Evolutionary conservation across 1,140 invertebrate species (phyloP), one percentile per base, ranked within the genome.

Genomic region (Ruditapes philippinarum): DNA sequence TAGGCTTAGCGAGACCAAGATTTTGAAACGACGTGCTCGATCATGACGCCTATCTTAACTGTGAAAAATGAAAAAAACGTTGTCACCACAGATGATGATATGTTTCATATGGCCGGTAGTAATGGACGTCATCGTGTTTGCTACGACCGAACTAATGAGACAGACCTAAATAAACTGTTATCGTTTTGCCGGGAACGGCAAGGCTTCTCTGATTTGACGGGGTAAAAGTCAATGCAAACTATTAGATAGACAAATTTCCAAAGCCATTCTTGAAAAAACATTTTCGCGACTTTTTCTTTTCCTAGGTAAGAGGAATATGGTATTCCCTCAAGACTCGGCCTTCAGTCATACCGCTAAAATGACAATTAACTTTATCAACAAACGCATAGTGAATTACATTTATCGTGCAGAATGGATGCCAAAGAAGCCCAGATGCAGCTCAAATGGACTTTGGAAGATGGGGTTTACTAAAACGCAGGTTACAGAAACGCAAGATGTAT

Each of bases 361-460:
- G 78, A 57, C 49, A 7, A 54, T 60, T 62, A n/a, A 60, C 17
- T 51, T 79, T 79, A 11, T 79, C n/a, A 79, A 79, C n/a, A 80
- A 60, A 62, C 33, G 19, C 5, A 57, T 60, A 62, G 78, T 80
- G 9, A 80, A 22, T 38, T 60, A 60, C 60, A 57, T 60, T 33
- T n/a, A 25, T 57, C 78, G 25, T 62, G 78, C 36, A 54, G 78
- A 54, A 62, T 80, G 78, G 51, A 80, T 82, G 79, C 79, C 74
- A 51, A 80, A 80, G n/a, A 45, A 42, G 33, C 57, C 54, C 51
- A 62, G 54, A 81, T 57, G 78, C 51, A 60, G 78, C 78, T 36
- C 51, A 49, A 25, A 81, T 60, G 78, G 51, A 79, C 45, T 79
- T 79, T 79, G 76, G 25, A 25, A 79, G 49, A 25, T 79, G 42